Conservation (phyloP, 2,888 invertebrate genomes). For the Tyria jacobaeae region DNA sequence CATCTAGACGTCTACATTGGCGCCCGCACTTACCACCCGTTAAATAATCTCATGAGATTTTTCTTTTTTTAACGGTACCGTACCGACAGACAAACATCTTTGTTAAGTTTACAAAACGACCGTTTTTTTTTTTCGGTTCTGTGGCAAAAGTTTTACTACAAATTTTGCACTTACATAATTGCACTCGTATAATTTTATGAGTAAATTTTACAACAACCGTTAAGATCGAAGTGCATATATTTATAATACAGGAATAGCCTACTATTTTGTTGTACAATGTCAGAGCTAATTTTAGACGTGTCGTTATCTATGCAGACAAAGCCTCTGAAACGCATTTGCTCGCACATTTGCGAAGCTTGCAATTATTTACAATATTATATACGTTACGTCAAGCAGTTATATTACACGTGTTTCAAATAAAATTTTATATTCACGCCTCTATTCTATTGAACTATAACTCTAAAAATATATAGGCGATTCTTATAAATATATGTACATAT, state of each 20-base stretch:
- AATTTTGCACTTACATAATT: background rate
- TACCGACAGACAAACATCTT: slow-evolving; percentile 48
- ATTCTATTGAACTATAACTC: slow-evolving; percentile 76
- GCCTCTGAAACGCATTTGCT: slow-evolving; percentile 23
- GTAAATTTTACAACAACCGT: slow-evolving; percentile 43
- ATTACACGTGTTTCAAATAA: slow-evolving; percentile 82
- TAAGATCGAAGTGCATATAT: slow-evolving; percentile 22
- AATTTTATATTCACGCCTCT: slow-evolving; percentile 78
- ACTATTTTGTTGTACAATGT: slow-evolving; percentile 17
- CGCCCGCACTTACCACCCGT: slow-evolving; percentile 63
- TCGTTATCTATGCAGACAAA: slow-evolving; percentile 17
- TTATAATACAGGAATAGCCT: slow-evolving; percentile 11
- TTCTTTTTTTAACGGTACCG: slow-evolving; percentile 42
- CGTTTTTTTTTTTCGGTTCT: background rate
- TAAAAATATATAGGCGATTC: slow-evolving; percentile 78
- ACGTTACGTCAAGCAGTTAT: slow-evolving; percentile 63
- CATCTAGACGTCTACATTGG: slow-evolving; percentile 86
- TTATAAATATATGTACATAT: slow-evolving; percentile 62
- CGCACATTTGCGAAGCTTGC: slow-evolving; percentile 33
- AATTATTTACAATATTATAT: slow-evolving; percentile 55
- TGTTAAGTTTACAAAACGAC: slow-evolving; percentile 8
- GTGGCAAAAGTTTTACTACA: background rate
- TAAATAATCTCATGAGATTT: slow-evolving; percentile 75
- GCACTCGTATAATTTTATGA: slow-evolving; percentile 10
- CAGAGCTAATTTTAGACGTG: slow-evolving; percentile 19